These are phyloP conservation scores for Hyles lineata DNA, from an alignment of 2,888 invertebrate genomes.

Conservation along the genomic window DNA sequence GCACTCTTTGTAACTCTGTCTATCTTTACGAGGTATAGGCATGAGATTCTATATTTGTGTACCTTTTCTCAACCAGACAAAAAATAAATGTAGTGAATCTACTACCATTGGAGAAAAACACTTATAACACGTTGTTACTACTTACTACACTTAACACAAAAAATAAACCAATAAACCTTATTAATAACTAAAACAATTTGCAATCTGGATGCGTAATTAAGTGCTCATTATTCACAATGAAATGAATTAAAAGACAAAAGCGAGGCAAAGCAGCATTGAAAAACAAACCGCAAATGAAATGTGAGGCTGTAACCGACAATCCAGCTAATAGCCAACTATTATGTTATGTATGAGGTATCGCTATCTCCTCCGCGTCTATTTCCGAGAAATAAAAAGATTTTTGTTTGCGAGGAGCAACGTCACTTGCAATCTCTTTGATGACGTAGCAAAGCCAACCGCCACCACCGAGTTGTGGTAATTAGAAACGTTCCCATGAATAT, in stretches of 20 bases:
- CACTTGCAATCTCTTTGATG: slow-evolving; percentile 58
- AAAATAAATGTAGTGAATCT: no score
- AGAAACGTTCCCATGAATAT: slow-evolving; percentile 58
- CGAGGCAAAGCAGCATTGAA: not conserved
- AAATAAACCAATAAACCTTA: no score
- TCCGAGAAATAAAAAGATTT: slow-evolving; percentile 43
- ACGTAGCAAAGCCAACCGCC: slow-evolving; percentile 54
- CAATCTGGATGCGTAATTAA: no score
- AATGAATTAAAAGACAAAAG: not conserved
- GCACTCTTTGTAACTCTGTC: no score
- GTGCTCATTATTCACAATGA: not conserved
- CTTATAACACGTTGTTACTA: no score
- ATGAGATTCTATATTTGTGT: no score
- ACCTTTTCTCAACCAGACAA: no score
- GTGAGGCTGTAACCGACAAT: not conserved
- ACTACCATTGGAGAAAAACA: no score
- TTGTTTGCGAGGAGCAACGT: slow-evolving; percentile 49
- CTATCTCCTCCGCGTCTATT: slow-evolving; percentile 28
- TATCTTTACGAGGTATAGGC: no score
- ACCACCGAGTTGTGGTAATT: slow-evolving; percentile 59
- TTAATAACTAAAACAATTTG: no score
- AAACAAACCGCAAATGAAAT: not conserved
- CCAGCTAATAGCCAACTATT: slow-evolving; percentile 23
- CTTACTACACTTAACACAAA: no score
- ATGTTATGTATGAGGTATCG: slow-evolving; percentile 27